Conservation (phyloP, 2,888 invertebrate genomes). For the Calliphora vomitoria region DNA sequence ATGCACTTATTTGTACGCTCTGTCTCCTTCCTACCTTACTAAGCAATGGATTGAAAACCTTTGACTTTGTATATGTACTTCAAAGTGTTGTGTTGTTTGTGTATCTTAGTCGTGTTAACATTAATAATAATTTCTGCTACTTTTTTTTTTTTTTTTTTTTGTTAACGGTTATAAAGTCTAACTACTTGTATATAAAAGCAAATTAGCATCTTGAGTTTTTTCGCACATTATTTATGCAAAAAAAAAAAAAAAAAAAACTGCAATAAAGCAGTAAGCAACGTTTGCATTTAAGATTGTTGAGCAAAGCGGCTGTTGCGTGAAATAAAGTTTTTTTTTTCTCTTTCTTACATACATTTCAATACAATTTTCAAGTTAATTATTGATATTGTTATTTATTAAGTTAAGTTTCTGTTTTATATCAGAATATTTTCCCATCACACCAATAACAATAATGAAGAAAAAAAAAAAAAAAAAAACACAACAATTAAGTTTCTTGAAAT, state of each 20-base stretch:
- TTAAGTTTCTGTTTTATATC: slow-evolving; percentile 46
- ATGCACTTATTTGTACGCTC: neutral
- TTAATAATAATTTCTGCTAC: slow-evolving; percentile 27
- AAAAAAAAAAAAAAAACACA: slow-evolving; percentile 17
- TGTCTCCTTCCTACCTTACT: too few relatives aligned
- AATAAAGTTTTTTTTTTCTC: neutral
- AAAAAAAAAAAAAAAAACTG: slow-evolving; percentile 16
- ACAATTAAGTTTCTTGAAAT: slow-evolving; percentile 36
- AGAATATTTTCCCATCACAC: slow-evolving; percentile 63
- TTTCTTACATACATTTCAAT: slow-evolving; percentile 11
- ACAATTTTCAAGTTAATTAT: slow-evolving; percentile 57
- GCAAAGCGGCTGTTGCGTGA: slow-evolving; percentile 18
- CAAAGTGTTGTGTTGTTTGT: slow-evolving; percentile 7
- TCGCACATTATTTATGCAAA: slow-evolving; percentile 68
- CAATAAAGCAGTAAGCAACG: neutral
- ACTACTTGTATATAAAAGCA: slow-evolving; percentile 8
- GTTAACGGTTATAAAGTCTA: slow-evolving; percentile 40
- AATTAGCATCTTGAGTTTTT: slow-evolving; percentile 52
- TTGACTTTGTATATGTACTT: slow-evolving; percentile 27
- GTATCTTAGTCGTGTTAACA: slow-evolving; percentile 17
- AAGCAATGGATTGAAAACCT: neutral
- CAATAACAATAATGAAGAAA: slow-evolving; percentile 3
- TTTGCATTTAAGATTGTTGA: slow-evolving; percentile 12
- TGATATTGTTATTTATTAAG: slow-evolving; percentile 57
- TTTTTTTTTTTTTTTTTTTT: slow-evolving; percentile 38